phyloP scores from a whole-genome alignment of 2,888 invertebrate genomes.

The Diadromus collaris region DNA sequence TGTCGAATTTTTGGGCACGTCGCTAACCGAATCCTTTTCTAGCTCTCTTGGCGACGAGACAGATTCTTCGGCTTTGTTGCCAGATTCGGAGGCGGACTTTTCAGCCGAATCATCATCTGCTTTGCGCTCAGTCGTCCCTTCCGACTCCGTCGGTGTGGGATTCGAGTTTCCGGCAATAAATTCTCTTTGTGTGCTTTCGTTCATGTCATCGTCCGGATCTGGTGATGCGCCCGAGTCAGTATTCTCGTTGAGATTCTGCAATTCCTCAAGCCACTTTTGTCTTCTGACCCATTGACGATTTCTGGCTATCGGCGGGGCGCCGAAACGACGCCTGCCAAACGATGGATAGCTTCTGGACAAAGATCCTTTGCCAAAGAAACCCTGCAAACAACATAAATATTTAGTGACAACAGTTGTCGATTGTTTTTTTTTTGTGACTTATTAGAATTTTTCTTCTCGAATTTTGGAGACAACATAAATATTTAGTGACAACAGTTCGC shows the following conservation, averaged over 20 bases:
- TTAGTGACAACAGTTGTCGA: not conserved
- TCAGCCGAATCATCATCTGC: not conserved
- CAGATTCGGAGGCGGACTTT: not conserved
- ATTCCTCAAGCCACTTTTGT: conserved; percentile 81
- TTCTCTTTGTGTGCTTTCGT: conserved; percentile 9
- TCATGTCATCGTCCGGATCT: not conserved
- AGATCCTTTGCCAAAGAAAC: conserved; percentile 89
- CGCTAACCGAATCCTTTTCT: not conserved
- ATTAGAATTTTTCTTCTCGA: not conserved
- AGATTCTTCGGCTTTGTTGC: not conserved
- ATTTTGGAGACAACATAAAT: not conserved
- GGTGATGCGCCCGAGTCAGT: conserved; percentile 6
- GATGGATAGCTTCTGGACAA: conserved; percentile 83
- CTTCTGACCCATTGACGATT: conserved; percentile 84
- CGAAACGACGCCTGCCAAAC: conserved; percentile 78
- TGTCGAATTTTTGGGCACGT: not conserved
- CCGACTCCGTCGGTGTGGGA: not conserved
- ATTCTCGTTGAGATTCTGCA: conserved; percentile 69
- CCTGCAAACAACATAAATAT: conserved; percentile 76
- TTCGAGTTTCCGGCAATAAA: not conserved
- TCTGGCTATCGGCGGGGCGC: conserved; percentile 81
- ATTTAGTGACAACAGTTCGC: not conserved
- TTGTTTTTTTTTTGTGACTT: not conserved
- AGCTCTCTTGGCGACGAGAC: not conserved
- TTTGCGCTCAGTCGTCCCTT: conserved; percentile 6